A percentile compares a stretch with the other conserved stretches of the same genome.
Evolutionary conservation across 2,888 invertebrate genomes (phyloP).

Genomic region (Sesia bembeciformis): DNA sequence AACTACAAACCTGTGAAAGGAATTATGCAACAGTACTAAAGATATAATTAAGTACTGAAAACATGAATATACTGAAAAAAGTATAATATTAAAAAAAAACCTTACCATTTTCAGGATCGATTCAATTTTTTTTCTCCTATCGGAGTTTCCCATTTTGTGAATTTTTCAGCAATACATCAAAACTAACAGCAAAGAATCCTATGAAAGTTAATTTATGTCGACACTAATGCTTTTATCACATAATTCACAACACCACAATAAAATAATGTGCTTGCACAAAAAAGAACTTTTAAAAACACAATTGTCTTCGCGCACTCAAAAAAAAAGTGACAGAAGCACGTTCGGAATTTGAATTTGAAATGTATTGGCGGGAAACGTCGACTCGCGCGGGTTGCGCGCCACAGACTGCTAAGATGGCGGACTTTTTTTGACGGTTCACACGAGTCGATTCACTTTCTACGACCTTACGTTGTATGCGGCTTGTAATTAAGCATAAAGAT

Average conservation of each 20-base stretch:
- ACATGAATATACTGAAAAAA: not conserved
- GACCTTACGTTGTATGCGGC: constrained; percentile 70
- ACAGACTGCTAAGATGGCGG: constrained; percentile 70
- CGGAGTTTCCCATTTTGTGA: constrained; percentile 51
- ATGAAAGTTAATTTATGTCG: constrained; percentile 23
- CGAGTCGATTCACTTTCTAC: constrained; percentile 74
- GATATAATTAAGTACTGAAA: too few species aligned
- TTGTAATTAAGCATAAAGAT: constrained; percentile 66
- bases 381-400: constrained; percentile 57
- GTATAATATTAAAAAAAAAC: not conserved
- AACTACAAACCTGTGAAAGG: too few species aligned
- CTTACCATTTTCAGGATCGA: constrained; percentile 60
- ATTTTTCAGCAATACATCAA: constrained; percentile 17
- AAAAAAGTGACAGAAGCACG: constrained; percentile 34
- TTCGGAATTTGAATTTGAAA: constrained; percentile 39
- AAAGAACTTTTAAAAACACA: constrained; percentile 11
- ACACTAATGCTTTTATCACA: constrained; percentile 50
- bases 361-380: constrained; percentile 60
- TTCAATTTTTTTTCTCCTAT: constrained; percentile 40
- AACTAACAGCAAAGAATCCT: constrained; percentile 31
- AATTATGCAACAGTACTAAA: too few species aligned
- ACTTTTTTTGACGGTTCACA: constrained; percentile 71
- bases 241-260: constrained; percentile 52
- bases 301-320: constrained; percentile 37
- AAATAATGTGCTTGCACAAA: constrained; percentile 26